phyloP scores from a whole-genome alignment of 2,888 invertebrate species.

The Oegoconia quadripuncta region DNA sequence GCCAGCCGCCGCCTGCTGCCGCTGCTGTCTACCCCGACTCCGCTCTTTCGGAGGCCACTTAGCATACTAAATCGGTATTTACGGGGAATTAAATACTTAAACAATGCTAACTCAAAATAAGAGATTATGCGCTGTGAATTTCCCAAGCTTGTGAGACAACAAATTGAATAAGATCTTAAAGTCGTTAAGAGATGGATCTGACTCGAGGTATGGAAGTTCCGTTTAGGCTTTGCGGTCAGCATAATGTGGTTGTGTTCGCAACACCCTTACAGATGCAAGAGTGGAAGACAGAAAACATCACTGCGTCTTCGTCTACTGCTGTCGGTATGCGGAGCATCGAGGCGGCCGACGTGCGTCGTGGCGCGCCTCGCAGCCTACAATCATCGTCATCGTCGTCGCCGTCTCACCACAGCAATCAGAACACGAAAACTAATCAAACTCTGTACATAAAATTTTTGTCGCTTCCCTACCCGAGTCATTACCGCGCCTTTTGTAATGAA shows the following conservation, averaged over 20 bases:
- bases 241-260: slow-evolving; percentile 79
- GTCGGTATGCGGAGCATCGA: slow-evolving; percentile 31
- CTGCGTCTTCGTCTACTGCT: slow-evolving; percentile 26
- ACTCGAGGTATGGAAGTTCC: slow-evolving; percentile 71
- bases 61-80: slow-evolving; percentile 77
- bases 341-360: slow-evolving; percentile 24
- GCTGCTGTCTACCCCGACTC: slow-evolving; percentile 49
- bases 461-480: slow-evolving; percentile 73
- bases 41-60: slow-evolving; percentile 72
- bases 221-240: slow-evolving; percentile 70
- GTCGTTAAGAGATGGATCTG: slow-evolving; percentile 63
- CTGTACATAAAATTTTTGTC: slow-evolving; percentile 34
- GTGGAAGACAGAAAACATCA: slow-evolving; percentile 49
- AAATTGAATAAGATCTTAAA: slow-evolving; percentile 24
- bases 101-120: slow-evolving; percentile 61
- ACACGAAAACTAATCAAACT: slow-evolving; percentile 38
- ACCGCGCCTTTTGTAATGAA: slow-evolving; percentile 28
- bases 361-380: slow-evolving; percentile 31
- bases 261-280: slow-evolving; percentile 76
- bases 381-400: slow-evolving; percentile 20
- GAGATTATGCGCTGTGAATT: slow-evolving; percentile 49
- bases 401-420: slow-evolving; percentile 22
- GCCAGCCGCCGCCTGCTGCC: slow-evolving; percentile 44
- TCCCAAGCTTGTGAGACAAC: slow-evolving; percentile 39
- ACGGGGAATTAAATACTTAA: slow-evolving; percentile 76